Evolutionary conservation across 1,140 invertebrate species (phyloP).

Genomic region (Drosophila pseudoananassae): DNA sequence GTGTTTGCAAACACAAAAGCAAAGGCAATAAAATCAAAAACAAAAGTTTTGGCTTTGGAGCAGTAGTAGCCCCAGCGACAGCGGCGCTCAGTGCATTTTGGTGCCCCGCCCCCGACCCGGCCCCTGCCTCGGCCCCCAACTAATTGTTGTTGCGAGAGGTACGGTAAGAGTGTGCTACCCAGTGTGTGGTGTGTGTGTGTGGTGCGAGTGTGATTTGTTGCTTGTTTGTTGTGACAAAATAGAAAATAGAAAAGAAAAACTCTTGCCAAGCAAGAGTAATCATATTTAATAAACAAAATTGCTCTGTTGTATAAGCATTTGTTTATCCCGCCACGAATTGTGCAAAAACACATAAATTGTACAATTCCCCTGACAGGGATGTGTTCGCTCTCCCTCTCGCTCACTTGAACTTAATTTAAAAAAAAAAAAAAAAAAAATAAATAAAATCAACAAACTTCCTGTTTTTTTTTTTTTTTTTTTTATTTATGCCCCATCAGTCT

Average conservation of each 20-base stretch:
- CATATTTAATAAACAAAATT: conserved; percentile 67
- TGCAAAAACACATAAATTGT: conserved; percentile 62
- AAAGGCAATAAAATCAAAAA: conserved; percentile 32
- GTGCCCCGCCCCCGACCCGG: conserved; percentile 18
- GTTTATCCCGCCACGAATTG: conserved; percentile 45
- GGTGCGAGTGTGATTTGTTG: conserved; percentile 34
- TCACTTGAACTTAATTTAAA: conserved; percentile 63
- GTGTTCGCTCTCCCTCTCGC: conserved; percentile 13
- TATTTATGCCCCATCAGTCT: conserved; percentile 27
- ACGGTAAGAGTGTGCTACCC: conserved; percentile 19
- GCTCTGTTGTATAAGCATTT: conserved; percentile 57
- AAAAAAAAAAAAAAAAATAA: conserved; percentile 52
- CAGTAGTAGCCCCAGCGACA: no score
- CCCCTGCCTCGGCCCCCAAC: conserved; percentile 13
- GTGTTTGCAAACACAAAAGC: conserved; percentile 54
- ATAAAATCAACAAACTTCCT: conserved; percentile 71
- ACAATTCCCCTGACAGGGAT: conserved; percentile 44
- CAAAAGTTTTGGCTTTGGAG: conserved; percentile 1
- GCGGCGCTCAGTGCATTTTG: conserved; percentile 51
- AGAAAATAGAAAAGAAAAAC: conserved; percentile 16
- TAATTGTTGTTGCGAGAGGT: conserved; percentile 68
- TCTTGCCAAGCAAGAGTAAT: conserved; percentile 25
- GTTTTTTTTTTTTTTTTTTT: conserved; percentile 54
- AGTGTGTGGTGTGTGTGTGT: conserved; percentile 6
- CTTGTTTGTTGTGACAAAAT: conserved; percentile 24